Conservation (phyloP, 2,888 invertebrate genomes). For the Orchesellides sinensis region DNA sequence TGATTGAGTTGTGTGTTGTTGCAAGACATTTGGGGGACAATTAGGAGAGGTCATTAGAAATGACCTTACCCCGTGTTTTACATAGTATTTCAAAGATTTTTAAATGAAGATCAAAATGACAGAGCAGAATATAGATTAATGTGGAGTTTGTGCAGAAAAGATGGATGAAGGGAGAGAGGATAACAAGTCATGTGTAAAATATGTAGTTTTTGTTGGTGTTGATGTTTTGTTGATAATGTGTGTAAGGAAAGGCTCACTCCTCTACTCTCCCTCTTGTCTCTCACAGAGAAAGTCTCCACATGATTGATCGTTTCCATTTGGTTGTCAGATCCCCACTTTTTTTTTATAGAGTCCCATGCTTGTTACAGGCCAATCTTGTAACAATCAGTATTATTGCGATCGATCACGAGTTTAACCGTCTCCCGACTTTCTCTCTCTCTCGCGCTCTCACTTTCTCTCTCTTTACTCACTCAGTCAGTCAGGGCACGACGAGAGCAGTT, state of each 20-base stretch:
- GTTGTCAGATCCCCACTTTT: slow-evolving; percentile 34
- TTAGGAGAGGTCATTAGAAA: too few relatives aligned
- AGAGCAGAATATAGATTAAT: too few relatives aligned
- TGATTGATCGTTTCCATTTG: slow-evolving; percentile 59
- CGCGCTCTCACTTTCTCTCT: background rate
- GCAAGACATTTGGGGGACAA: too few relatives aligned
- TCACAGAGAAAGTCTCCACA: slow-evolving; percentile 21
- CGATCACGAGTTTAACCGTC: slow-evolving; percentile 31
- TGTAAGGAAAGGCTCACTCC: too few relatives aligned
- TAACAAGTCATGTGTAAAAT: slow-evolving; percentile 53
- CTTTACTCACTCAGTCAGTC: background rate
- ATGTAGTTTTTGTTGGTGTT: slow-evolving; percentile 14
- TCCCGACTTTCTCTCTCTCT: background rate
- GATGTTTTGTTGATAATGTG: too few relatives aligned
- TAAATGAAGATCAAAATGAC: too few relatives aligned
- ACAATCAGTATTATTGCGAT: slow-evolving; percentile 31
- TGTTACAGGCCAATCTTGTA: slow-evolving; percentile 47
- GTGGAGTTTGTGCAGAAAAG: too few relatives aligned
- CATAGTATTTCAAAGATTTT: too few relatives aligned
- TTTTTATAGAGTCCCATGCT: too few relatives aligned
- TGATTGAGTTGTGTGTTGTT: slow-evolving; percentile 49
- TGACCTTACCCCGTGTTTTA: too few relatives aligned
- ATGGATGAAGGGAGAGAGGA: background rate
- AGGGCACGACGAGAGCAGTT: too few relatives aligned
- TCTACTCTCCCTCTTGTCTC: too few relatives aligned